Evolutionary conservation across 2,797 vertebrate genomes (phyloP), one percentile per base, ranked within the genome.

Genomic region (Parambassis ranga): DNA sequence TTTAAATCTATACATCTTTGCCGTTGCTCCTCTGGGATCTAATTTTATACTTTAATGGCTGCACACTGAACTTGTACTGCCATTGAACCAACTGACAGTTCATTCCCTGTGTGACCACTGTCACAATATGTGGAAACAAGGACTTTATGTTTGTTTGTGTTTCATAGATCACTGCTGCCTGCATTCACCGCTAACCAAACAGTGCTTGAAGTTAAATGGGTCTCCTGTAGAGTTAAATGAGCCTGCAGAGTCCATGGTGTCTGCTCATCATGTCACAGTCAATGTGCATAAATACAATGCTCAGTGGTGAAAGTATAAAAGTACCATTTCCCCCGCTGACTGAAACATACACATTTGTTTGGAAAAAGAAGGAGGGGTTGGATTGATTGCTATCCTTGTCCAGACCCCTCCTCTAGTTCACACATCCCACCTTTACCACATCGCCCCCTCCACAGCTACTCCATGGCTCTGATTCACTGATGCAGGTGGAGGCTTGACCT

Each of bases 401-500:
- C 56, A 44, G 13, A 1, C 15, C 16, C 33, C 31, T 35, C 65
- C 39, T 7, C 35, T 14, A 38, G 15, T 53, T 70, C 60, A 57
- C 67, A 53, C 55, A 46, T 60, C 65, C 70, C 75, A 32, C 69
- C 2, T 55, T n/a, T n/a, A n/a, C 56, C 42, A 49, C 37, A 30
- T n/a, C 33, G 24, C 56, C 50, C 41, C 53, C 39, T 55, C 32
- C 35, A 9, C 37, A 20, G 48, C 26, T 24, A 33, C 69, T 73
- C 35, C 41, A 49, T 48, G 1, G 22, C 47, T 77, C 66, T 56
- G 70, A 47, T 64, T 63, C 61, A 73, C 55, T 41, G 73, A 73
- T 72, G 87, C 83, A 83, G 87, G 87, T 83, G 79, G 77, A 86
- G 62, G 50, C 66, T 55, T 89, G 89, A 87, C 91, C 92, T 88